These are phyloP conservation scores for Chymomyza amoena DNA, from an alignment of 2,888 invertebrate genomes.

Conservation along the genomic window DNA sequence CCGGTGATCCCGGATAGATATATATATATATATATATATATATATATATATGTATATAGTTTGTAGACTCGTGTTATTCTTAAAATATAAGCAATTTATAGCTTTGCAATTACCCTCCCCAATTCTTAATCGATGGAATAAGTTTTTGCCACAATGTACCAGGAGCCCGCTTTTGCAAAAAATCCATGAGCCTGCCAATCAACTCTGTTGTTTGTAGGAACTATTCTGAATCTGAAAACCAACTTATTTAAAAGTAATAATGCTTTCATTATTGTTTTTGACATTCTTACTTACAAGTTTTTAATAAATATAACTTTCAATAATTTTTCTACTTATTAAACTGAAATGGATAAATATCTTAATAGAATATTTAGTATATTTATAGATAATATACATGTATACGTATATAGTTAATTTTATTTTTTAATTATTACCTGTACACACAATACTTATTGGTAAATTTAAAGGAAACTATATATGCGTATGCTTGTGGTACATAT, in stretches of 20 bases:
- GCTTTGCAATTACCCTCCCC: too few relatives aligned
- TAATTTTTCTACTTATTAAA: neutral
- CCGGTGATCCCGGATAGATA: too few relatives aligned
- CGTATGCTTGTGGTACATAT: neutral
- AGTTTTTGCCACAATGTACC: too few relatives aligned
- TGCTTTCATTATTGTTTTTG: neutral
- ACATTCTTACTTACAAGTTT: neutral
- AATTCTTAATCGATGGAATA: too few relatives aligned
- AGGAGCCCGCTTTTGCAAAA: too few relatives aligned
- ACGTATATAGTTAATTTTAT: neutral
- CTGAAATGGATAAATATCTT: neutral
- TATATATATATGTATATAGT: too few relatives aligned
- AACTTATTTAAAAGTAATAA: neutral
- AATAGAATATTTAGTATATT: neutral
- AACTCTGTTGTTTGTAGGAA: neutral
- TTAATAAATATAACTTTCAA: slow-evolving; percentile 11
- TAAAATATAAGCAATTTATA: too few relatives aligned
- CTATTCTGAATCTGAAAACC: neutral
- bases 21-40: too few relatives aligned
- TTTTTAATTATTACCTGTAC: neutral
- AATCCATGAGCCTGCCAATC: too few relatives aligned
- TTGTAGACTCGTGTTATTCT: too few relatives aligned
- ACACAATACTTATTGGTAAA: neutral
- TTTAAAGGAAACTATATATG: neutral
- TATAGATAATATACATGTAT: neutral